A percentile compares a stretch with the other conserved stretches of the same genome.
Conservation (phyloP, 2,888 invertebrate genomes). For the Oscheius sp. region DNA sequence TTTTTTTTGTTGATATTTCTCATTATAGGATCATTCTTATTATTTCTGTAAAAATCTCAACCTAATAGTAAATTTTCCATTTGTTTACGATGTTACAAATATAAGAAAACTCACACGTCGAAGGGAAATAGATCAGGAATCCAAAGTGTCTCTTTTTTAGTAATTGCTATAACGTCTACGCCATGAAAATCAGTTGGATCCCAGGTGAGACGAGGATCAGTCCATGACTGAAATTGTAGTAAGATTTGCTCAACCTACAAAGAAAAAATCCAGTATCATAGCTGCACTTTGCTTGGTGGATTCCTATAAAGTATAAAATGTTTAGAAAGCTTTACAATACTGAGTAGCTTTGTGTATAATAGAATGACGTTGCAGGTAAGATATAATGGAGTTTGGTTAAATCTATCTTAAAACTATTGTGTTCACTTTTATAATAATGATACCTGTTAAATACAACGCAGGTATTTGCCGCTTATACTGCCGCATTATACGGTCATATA, state of each 20-base stretch:
- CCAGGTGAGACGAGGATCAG: background rate
- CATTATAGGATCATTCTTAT: no score
- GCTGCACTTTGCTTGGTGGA: background rate
- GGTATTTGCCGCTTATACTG: slow-evolving; percentile 16
- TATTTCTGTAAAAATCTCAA: no score
- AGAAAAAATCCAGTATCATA: background rate
- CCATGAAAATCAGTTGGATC: background rate
- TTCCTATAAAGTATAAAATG: background rate
- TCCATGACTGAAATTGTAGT: background rate
- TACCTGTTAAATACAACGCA: slow-evolving; percentile 6
- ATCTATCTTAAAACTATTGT: no score
- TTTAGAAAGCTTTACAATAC: slow-evolving; percentile 3
- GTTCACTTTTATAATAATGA: no score
- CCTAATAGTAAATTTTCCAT: no score
- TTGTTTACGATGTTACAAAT: no score
- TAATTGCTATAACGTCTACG: background rate
- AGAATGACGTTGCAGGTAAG: slow-evolving; percentile 5
- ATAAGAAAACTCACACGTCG: background rate
- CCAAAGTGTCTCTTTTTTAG: background rate
- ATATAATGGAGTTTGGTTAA: background rate
- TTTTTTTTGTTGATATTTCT: no score
- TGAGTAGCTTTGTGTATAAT: background rate
- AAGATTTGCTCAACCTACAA: background rate
- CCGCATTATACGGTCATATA: no score
- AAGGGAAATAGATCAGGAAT: background rate